Conservation (phyloP, 1,140 invertebrate genomes). For the Gryon sp. region DNA sequence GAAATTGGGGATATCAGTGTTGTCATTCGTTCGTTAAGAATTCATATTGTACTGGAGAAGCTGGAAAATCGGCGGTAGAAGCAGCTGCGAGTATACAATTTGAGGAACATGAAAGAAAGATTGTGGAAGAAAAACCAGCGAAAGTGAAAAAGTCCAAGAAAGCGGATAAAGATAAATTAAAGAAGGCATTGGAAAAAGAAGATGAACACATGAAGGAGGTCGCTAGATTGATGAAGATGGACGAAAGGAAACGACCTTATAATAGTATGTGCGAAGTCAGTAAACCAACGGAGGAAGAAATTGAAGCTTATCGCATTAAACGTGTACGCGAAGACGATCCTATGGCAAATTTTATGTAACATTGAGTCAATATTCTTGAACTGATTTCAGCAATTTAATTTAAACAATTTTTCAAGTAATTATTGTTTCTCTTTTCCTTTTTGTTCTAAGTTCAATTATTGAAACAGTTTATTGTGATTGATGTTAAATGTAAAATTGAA, state of each 20-base stretch:
- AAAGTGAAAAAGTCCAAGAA: conserved; percentile 84
- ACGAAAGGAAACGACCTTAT: conserved; percentile 94
- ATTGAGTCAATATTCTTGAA: too few species aligned
- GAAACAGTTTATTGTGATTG: too few species aligned
- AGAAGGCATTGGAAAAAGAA: conserved; percentile 84
- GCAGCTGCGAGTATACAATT: conserved; percentile 37
- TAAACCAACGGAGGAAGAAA: conserved; percentile 93
- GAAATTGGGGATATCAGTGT: conserved; percentile 97
- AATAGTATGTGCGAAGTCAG: conserved; percentile 93
- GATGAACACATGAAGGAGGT: conserved; percentile 83
- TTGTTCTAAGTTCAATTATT: too few species aligned
- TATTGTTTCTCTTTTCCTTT: too few species aligned
- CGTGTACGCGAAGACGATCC: conserved; percentile 92
- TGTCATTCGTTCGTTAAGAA: conserved; percentile 97
- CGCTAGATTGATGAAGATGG: conserved; percentile 84
- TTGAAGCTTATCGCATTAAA: conserved; percentile 96
- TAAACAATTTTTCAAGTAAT: too few species aligned
- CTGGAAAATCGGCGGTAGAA: conserved; percentile 81
- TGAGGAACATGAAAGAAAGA: conserved; percentile 15
- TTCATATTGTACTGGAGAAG: conserved; percentile 92
- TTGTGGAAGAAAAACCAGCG: conserved; percentile 69
- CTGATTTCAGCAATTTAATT: too few species aligned
- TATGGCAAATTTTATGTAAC: conserved; percentile 82
- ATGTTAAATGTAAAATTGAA: too few species aligned
- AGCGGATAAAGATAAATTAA: conserved; percentile 78